These are phyloP conservation scores for Lampris incognitus DNA, from an alignment of 2,113 vertebrate genomes.

Conservation along the genomic window DNA sequence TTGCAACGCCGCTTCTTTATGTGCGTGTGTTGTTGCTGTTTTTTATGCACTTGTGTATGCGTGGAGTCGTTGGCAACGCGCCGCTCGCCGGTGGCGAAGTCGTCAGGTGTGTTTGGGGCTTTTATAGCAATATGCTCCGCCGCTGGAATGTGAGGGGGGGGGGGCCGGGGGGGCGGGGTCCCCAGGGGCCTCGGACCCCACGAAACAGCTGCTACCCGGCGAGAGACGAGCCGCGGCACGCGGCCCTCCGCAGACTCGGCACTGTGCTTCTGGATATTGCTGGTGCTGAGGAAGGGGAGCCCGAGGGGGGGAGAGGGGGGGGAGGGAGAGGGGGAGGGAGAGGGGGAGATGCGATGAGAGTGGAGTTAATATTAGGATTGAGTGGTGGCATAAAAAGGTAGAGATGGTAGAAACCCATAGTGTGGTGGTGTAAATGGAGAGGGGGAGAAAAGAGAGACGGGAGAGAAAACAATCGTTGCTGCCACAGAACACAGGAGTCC, in stretches of 20 bases:
- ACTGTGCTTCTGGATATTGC: conserved; percentile 66
- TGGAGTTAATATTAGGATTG: conserved; percentile 56
- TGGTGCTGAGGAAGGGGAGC: conserved; percentile 61
- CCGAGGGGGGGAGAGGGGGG: conserved; percentile 28
- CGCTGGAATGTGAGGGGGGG: conserved; percentile 58
- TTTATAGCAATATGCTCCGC: conserved; percentile 61
- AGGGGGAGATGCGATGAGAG: conserved; percentile 23
- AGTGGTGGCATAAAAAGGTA: conserved; percentile 33
- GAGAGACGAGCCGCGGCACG: conserved; percentile 64
- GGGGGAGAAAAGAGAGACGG: not conserved
- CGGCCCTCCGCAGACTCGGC: conserved; percentile 70
- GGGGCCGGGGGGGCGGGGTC: too few relatives aligned
- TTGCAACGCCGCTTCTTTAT: conserved; percentile 1
- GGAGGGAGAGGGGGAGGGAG: conserved; percentile 8
- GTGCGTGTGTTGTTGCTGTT: conserved; percentile 7
- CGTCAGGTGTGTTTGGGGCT: conserved; percentile 50
- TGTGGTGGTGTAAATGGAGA: conserved; percentile 27
- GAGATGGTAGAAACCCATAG: conserved; percentile 46
- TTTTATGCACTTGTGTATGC: not conserved
- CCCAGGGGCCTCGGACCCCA: conserved; percentile 52
- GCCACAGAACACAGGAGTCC: conserved; percentile 44
- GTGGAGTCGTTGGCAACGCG: conserved; percentile 18
- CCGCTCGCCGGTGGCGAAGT: conserved; percentile 26
- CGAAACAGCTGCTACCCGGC: conserved; percentile 64
- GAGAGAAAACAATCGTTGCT: conserved; percentile 55